Base-by-base conservation (phyloP, 2,797 vertebrate species). In the Eupleurogrammus muticus region DNA sequence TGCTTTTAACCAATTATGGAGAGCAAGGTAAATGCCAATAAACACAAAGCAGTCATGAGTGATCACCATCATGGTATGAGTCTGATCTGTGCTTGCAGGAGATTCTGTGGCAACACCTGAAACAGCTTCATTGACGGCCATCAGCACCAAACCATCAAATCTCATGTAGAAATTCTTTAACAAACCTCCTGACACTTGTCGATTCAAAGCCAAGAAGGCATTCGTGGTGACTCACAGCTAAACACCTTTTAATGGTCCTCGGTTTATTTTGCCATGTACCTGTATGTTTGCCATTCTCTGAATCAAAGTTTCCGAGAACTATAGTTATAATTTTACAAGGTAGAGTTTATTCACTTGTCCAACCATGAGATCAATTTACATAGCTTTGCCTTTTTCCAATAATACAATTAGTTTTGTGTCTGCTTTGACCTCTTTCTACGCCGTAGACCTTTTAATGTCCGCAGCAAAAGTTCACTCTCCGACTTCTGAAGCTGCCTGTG, bases 401-500 rank as follows among this genome's bases (percentile, higher is more conserved):
- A 74, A 68, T 49, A 72, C 70, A 67, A 73, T 80, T 70, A 79
- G 72, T 79, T 85, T 62, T 69, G 68, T 79, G 83, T 74, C 73
- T 70, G 76, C 58, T 83, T 53, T 80, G 74, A 75, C 83, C 75
- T 79, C 57, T 57, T 64, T 49, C 78, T 60, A 51, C 13, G 28
- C 48, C 4, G 19, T 34, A 67, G 84, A 79, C 83, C 77, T 81
- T 79, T 79, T 73, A 84, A 86, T 70, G 66, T 75, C 71, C 48
- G 35, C 74, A 49, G 73, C 75, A 83, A 56, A 88, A 80, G 83
- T 90, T 90, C 82, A 76, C 70, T 54, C 49, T 59, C 62, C 48
- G 85, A 80, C 83, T 82, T 88, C 84, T 87, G 85, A 90, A 77
- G 80, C 77, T 48, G 75, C 73, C 75, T 84, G 77, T 80, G 86